Conservation (phyloP, 2,888 invertebrate genomes). For the Scaptomyza caliginosa region DNA sequence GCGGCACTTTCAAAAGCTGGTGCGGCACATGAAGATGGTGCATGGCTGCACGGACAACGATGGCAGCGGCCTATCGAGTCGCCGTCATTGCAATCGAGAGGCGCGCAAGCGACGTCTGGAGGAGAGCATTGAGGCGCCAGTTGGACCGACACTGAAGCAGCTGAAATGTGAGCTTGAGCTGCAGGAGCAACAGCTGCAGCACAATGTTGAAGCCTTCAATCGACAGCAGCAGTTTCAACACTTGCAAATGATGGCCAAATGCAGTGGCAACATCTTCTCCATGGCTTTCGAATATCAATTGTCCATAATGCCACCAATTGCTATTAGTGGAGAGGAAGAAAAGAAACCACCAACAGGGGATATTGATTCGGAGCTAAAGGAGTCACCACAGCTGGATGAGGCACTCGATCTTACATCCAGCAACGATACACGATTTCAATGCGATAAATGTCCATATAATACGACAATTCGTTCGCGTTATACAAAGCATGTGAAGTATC, state of each 20-base stretch:
- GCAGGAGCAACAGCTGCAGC: conserved; percentile 76
- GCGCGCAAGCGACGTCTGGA: conserved; percentile 82
- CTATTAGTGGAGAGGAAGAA: not conserved
- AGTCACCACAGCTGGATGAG: conserved; percentile 13
- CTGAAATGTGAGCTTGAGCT: conserved; percentile 81
- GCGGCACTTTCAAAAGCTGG: conserved; percentile 93
- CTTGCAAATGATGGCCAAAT: conserved; percentile 46
- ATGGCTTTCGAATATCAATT: conserved; percentile 77
- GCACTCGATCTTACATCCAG: conserved; percentile 30
- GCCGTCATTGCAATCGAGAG: conserved; percentile 81
- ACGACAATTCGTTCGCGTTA: conserved; percentile 94
- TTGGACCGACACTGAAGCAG: conserved; percentile 68
- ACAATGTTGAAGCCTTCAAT: conserved; percentile 67
- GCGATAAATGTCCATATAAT: conserved; percentile 94
- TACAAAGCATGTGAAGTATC: conserved; percentile 96
- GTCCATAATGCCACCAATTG: conserved; percentile 53
- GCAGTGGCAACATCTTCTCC: conserved; percentile 67
- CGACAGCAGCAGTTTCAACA: conserved; percentile 75
- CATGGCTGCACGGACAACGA: conserved; percentile 84
- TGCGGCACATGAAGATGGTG: conserved; percentile 93
- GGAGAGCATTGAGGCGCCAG: conserved; percentile 62
- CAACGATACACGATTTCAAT: conserved; percentile 87
- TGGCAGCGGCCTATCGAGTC: conserved; percentile 79
- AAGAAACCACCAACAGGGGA: conserved; percentile 48
- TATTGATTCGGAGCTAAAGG: conserved; percentile 51